Conservation (phyloP, 2,113 vertebrate species). For the human region DNA sequence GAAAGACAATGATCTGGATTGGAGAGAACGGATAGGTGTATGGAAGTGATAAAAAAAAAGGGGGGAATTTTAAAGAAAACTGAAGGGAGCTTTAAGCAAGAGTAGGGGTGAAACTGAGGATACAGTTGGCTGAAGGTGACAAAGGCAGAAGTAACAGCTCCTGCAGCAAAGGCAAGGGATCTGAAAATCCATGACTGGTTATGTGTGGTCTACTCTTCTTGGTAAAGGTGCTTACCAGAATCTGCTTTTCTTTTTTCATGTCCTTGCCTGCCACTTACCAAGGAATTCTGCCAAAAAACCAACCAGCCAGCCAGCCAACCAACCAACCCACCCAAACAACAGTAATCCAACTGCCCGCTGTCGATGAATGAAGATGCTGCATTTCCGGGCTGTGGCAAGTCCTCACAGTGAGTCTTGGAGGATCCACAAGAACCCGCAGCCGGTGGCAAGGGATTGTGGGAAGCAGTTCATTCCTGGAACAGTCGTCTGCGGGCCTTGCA, state of each 20-base stretch:
- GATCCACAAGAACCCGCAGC: neutral
- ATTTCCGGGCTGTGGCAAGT: neutral
- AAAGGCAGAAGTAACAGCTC: neutral
- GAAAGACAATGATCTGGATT: neutral
- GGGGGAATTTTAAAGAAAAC: neutral
- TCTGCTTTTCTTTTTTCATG: neutral
- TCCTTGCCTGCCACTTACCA: neutral
- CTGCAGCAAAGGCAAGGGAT: neutral
- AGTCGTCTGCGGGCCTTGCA: neutral
- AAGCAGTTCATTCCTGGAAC: neutral
- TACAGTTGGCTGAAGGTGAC: neutral
- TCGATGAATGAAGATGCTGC: neutral
- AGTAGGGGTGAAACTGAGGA: neutral
- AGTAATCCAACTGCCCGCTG: neutral
- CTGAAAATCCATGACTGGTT: neutral
- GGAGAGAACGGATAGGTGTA: neutral
- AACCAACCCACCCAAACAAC: neutral
- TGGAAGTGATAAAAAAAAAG: neutral
- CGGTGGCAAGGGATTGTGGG: neutral
- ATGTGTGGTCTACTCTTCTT: neutral
- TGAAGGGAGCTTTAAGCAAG: neutral
- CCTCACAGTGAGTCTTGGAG: neutral
- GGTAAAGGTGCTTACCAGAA: neutral
- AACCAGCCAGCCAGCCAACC: neutral
- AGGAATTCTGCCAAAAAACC: neutral